Evolutionary conservation across 1,140 invertebrate genomes (phyloP).

Genomic region (Cotesia typhae): DNA sequence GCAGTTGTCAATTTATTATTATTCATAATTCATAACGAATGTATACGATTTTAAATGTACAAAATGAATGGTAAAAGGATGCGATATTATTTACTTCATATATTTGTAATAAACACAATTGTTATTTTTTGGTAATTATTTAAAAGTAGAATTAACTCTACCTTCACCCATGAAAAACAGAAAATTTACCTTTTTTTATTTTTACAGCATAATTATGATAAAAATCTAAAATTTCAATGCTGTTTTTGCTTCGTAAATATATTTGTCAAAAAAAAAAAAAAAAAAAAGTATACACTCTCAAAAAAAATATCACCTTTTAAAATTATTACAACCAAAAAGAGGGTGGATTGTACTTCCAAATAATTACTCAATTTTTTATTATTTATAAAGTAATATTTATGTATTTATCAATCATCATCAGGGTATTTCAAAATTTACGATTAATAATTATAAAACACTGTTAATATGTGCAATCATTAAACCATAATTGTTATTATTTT

Average conservation of each 20-base stretch:
- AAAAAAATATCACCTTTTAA: too few species aligned
- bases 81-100: slow-evolving; percentile 23
- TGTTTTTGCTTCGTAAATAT: too few species aligned
- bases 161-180: too few species aligned
- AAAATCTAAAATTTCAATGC: too few species aligned
- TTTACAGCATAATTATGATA: too few species aligned
- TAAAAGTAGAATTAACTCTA: not conserved
- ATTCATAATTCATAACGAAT: slow-evolving; percentile 44
- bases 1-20: slow-evolving; percentile 62
- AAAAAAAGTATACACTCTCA: too few species aligned
- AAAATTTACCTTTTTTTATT: too few species aligned
- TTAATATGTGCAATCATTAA: slow-evolving; percentile 34
- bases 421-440: slow-evolving; percentile 15
- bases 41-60: slow-evolving; percentile 68
- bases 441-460: slow-evolving; percentile 2
- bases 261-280: too few species aligned
- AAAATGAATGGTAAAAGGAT: slow-evolving; percentile 50
- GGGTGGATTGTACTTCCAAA: too few species aligned
- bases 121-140: not conserved
- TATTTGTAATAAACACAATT: not conserved
- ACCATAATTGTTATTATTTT: not conserved
- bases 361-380: not conserved
- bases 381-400: slow-evolving; percentile 4
- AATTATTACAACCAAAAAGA: too few species aligned
- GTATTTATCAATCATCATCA: slow-evolving; percentile 4